A percentile compares a stretch with the other conserved stretches of the same genome.
phyloP scores from a whole-genome alignment of 2,888 invertebrate genomes.

The Stictocephala bisonia region DNA sequence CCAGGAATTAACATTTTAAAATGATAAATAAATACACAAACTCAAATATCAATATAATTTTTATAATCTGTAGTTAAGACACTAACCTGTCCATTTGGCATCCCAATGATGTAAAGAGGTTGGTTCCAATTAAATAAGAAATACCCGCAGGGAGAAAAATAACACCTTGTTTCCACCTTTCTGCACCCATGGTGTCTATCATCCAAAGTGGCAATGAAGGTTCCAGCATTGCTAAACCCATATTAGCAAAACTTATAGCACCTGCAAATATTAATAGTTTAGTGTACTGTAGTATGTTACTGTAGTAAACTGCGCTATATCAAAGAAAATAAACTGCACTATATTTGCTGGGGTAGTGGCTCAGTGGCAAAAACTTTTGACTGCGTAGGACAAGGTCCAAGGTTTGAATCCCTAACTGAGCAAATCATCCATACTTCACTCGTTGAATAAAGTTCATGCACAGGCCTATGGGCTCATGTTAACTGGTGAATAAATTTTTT shows the following conservation, averaged over 20 bases:
- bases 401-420: too few species aligned
- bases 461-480: too few species aligned
- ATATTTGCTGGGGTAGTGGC: background rate
- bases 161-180: slow-evolving; percentile 94
- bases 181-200: slow-evolving; percentile 98
- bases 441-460: too few species aligned
- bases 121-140: slow-evolving; percentile 96
- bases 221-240: slow-evolving; percentile 99
- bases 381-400: too few species aligned
- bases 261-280: too few species aligned
- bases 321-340: background rate
- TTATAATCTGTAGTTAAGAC: too few species aligned
- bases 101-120: slow-evolving; percentile 97
- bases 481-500: too few species aligned
- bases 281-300: too few species aligned
- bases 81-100: slow-evolving; percentile 88
- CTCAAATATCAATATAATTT: background rate
- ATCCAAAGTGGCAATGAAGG: slow-evolving; percentile 99
- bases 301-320: background rate
- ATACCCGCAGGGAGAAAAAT: slow-evolving; percentile 97
- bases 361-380: too few species aligned
- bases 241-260: slow-evolving; percentile 97
- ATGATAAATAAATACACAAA: too few species aligned
- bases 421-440: too few species aligned
- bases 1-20: too few species aligned